Evolutionary conservation across 1,140 invertebrate species (phyloP), one percentile per base, ranked within the genome.

Genomic region (Drosophila ananassae): DNA sequence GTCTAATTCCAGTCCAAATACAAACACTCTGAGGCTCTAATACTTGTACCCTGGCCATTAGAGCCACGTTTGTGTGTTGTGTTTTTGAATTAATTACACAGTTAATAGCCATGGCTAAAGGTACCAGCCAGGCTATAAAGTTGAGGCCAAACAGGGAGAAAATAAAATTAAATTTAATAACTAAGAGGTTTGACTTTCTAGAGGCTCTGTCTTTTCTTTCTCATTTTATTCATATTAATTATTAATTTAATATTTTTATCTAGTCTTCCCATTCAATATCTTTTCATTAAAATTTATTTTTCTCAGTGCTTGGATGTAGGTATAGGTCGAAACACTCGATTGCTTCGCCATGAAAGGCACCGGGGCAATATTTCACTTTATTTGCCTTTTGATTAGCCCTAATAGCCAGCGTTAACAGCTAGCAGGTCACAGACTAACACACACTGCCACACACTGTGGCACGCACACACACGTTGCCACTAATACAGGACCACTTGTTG

Each of bases 311-410:
- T 32, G 57, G 72, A 30, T 64, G 73, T 25, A 39, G 37, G 21
- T 3, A 2, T 6, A 41, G 22, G 30, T 62, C 60, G 48, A 51
- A 67, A 34, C 60, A 64, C 59, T 64, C 60, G 63, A 64, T 67
- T 67, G 63, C 63, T 51, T 28, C 28, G 47, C 60, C 13, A 46
- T 25, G 63, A 47, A 47, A 47, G 60, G 47, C 47, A 6, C 46
- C 61, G 69, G 41, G 41, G 51, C 72, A 76, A 77, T 80, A 80
- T 76, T 77, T 77, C 62, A 79, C 72, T 87, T 87, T 87, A 87
- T 89, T 87, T 82, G 79, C 75, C 72, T 79, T 87, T 87, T 87
- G 83, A 87, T 87, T 89, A 83, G 83, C 79, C 80, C 72, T 89
- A 87, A 87, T 89, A 79, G 83, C 83, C 66, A 54, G 68, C 48